Evolutionary conservation across 2,797 vertebrate species (phyloP).

Genomic region (Macrochelys suwanniensis): DNA sequence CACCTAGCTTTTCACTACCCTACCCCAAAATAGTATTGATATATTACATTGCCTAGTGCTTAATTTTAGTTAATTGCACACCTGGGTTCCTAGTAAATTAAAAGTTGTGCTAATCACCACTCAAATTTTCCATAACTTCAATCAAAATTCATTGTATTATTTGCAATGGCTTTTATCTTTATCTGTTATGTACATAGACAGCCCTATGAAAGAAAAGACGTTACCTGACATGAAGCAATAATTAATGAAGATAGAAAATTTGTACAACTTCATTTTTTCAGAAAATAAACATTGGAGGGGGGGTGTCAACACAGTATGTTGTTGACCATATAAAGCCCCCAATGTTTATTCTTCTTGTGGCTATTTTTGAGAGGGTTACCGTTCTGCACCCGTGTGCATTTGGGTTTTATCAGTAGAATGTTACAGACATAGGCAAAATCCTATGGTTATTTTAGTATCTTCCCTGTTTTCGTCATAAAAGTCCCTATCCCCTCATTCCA

Average conservation of each 20-base stretch:
- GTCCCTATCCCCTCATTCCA: neutral
- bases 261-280: constrained; percentile 33
- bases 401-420: constrained; percentile 33
- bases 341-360: neutral
- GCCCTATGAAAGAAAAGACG: neutral
- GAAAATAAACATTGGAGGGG: constrained; percentile 6
- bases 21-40: neutral
- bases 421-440: neutral
- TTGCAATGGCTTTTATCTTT: constrained; percentile 14
- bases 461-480: neutral
- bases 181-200: neutral
- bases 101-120: neutral
- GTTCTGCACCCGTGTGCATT: neutral
- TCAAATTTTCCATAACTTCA: neutral
- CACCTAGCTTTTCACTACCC: neutral
- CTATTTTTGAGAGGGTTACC: constrained; percentile 20
- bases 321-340: constrained; percentile 49
- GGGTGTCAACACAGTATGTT: neutral
- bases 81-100: neutral
- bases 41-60: neutral
- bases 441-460: neutral
- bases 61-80: neutral
- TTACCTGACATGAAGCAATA: constrained; percentile 44
- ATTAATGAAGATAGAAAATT: constrained; percentile 22
- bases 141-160: neutral